Percentiles rank a stretch among this genome's conserved stretches.
phyloP scores from a whole-genome alignment of 2,888 invertebrate genomes.

The Oasisia sp. region DNA sequence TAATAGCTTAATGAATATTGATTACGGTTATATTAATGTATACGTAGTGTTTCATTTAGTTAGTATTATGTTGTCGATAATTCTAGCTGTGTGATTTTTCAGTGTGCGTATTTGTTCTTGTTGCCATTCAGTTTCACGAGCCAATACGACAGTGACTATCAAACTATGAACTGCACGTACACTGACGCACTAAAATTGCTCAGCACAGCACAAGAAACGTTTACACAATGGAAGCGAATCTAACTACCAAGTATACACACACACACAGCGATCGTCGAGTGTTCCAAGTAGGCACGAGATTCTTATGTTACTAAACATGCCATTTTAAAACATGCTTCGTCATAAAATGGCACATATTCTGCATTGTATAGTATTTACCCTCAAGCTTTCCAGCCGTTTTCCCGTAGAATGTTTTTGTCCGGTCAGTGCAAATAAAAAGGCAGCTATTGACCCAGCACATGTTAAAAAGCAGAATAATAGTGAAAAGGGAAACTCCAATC shows the following conservation, averaged over 20 bases:
- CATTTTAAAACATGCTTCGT: not conserved
- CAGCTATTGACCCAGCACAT: not conserved
- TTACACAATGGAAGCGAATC: not conserved
- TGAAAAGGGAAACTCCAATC: not conserved
- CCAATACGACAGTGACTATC: not conserved
- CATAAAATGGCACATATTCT: not conserved
- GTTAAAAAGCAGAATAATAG: not conserved
- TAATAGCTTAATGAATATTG: too few relatives aligned
- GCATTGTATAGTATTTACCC: not conserved
- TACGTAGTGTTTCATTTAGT: too few relatives aligned
- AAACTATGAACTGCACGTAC: not conserved
- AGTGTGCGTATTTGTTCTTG: not conserved
- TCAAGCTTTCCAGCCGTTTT: not conserved
- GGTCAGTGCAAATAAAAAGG: not conserved
- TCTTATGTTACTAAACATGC: too few relatives aligned
- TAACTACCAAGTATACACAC: conserved; percentile 5
- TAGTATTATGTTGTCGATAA: too few relatives aligned
- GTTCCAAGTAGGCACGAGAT: not conserved
- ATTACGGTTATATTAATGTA: too few relatives aligned
- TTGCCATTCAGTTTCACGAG: not conserved
- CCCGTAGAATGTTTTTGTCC: not conserved
- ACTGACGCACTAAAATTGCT: not conserved
- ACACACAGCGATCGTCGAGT: not conserved
- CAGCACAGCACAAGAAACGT: not conserved
- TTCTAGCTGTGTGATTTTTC: not conserved